Evolutionary conservation across 2,888 invertebrate species (phyloP).

Genomic region (Chirona hameri): DNA sequence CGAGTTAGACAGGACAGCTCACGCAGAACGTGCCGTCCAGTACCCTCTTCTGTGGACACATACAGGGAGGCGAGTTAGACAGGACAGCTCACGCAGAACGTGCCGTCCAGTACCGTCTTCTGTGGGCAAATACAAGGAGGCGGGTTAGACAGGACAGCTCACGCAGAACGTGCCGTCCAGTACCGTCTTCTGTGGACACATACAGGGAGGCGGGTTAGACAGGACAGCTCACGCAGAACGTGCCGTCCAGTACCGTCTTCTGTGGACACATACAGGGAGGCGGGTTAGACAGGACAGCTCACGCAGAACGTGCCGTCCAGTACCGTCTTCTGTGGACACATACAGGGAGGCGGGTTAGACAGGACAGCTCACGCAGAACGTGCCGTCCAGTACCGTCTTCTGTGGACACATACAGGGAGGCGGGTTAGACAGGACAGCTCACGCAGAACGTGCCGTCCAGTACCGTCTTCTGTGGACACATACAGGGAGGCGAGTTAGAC

Average conservation of each 20-base stretch:
- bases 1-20: too few species aligned
- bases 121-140: background rate
- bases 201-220: background rate
- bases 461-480: background rate
- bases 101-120: background rate
- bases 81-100: too few species aligned
- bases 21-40: background rate
- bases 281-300: too few species aligned
- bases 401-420: background rate
- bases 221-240: too few species aligned
- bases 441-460: background rate
- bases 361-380: too few species aligned
- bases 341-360: background rate
- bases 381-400: background rate
- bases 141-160: too few species aligned
- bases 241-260: background rate
- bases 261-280: background rate
- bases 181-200: background rate
- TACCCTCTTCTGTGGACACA: background rate
- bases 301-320: background rate
- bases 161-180: background rate
- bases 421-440: too few species aligned
- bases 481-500: background rate
- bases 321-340: background rate
- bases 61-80: background rate